Percentiles rank a stretch among this genome's conserved stretches.
These are phyloP conservation scores for Arenaria interpres DNA, from an alignment of 2,113 vertebrate genomes.

Conservation along the genomic window DNA sequence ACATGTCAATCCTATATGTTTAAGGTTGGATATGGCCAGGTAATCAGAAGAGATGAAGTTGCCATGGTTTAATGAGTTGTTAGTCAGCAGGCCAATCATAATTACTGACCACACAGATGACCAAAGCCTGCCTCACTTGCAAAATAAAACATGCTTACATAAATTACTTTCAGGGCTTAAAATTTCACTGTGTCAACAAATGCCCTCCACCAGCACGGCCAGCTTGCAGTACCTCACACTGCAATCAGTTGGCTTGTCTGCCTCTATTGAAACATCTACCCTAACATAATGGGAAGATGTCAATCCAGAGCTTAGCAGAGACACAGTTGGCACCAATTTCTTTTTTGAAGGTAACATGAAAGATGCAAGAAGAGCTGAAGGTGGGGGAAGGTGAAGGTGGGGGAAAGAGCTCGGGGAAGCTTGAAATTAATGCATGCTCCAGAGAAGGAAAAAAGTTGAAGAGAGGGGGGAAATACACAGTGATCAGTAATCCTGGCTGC, in stretches of 20 bases:
- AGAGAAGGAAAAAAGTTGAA: background rate
- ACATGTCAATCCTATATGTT: background rate
- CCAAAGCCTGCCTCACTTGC: background rate
- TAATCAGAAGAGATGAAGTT: background rate
- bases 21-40: background rate
- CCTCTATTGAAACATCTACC: background rate
- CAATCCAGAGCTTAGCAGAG: background rate
- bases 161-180: background rate
- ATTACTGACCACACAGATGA: background rate
- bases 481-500: background rate
- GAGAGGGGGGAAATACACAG: background rate
- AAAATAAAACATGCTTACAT: background rate
- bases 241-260: background rate
- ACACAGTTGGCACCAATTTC: background rate
- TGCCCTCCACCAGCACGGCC: background rate
- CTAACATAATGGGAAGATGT: background rate
- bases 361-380: background rate
- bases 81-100: background rate
- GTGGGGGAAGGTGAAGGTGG: background rate
- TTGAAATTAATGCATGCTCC: background rate
- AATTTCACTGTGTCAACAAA: background rate
- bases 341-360: constrained; percentile 15
- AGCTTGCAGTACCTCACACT: background rate
- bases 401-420: background rate
- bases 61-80: background rate